Percentiles rank a stretch among this genome's conserved stretches.
These are phyloP conservation scores for Anolis apletophallus DNA, from an alignment of 2,797 vertebrate species.

Conservation along the genomic window DNA sequence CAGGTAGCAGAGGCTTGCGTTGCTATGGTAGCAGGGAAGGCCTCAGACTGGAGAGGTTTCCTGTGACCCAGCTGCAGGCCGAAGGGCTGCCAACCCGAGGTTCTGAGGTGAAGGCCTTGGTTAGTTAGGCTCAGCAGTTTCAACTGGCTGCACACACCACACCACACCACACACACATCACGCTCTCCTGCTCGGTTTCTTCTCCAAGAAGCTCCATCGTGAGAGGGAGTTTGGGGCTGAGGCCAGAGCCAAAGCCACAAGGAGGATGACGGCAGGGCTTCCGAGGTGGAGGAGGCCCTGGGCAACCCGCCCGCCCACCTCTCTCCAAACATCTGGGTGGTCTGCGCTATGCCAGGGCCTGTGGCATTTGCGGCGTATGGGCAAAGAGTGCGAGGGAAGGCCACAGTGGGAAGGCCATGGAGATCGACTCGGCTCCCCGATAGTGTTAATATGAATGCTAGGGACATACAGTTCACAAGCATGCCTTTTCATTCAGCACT, in stretches of 20 bases:
- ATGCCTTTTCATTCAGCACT: neutral
- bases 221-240: constrained; percentile 38
- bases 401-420: constrained; percentile 21
- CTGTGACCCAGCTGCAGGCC: constrained; percentile 33
- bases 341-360: constrained; percentile 40
- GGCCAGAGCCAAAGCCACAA: constrained; percentile 36
- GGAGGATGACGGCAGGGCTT: constrained; percentile 38
- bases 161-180: neutral
- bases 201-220: neutral
- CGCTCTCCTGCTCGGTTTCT: constrained; percentile 17
- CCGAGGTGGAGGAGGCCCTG: constrained; percentile 23
- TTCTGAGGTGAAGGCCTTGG: constrained; percentile 26
- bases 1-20: constrained; percentile 31
- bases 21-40: constrained; percentile 13
- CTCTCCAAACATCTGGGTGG: constrained; percentile 38
- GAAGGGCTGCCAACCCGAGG: constrained; percentile 15
- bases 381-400: constrained; percentile 38
- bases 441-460: constrained; percentile 17
- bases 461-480: neutral
- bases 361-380: constrained; percentile 38
- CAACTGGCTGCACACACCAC: constrained; percentile 1
- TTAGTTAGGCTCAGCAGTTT: constrained; percentile 12
- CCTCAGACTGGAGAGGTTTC: neutral
- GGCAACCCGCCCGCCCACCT: constrained; percentile 30
- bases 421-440: neutral